These are phyloP conservation scores for Macropodus opercularis DNA, from an alignment of 2,797 vertebrate genomes.

Conservation along the genomic window DNA sequence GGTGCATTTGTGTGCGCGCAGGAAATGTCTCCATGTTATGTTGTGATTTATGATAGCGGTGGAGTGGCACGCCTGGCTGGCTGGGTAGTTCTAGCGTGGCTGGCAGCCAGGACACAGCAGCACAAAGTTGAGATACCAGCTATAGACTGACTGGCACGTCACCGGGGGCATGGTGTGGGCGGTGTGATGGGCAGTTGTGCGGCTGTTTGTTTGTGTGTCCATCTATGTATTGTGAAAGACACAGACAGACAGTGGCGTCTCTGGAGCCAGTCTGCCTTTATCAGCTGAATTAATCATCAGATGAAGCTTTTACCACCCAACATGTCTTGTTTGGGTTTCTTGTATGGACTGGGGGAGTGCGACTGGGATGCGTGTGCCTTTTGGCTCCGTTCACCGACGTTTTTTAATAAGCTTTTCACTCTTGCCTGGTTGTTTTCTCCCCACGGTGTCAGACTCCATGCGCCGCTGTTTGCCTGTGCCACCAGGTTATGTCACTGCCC, in stretches of 20 bases:
- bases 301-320: slow-evolving; percentile 47
- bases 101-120: slow-evolving; percentile 81
- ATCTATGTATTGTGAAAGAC: slow-evolving; percentile 56
- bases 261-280: slow-evolving; percentile 70
- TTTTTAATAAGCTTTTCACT: background rate
- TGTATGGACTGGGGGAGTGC: slow-evolving; percentile 7
- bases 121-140: slow-evolving; percentile 86
- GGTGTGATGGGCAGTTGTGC: slow-evolving; percentile 51
- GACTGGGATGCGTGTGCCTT: background rate
- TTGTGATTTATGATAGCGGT: slow-evolving; percentile 81
- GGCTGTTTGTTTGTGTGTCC: slow-evolving; percentile 39
- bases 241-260: slow-evolving; percentile 50
- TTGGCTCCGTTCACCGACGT: background rate
- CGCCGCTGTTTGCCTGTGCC: slow-evolving; percentile 34
- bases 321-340: slow-evolving; percentile 39
- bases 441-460: slow-evolving; percentile 26
- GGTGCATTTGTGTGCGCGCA: slow-evolving; percentile 40
- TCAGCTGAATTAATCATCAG: slow-evolving; percentile 71
- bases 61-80: slow-evolving; percentile 73
- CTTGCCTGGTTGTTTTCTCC: slow-evolving; percentile 27
- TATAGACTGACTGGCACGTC: slow-evolving; percentile 78
- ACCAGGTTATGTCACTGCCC: slow-evolving; percentile 50
- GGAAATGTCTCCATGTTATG: slow-evolving; percentile 75
- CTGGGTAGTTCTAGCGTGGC: slow-evolving; percentile 85
- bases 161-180: slow-evolving; percentile 70